Conservation (phyloP, 2,888 invertebrate species). For the Cremastinae sp. region DNA sequence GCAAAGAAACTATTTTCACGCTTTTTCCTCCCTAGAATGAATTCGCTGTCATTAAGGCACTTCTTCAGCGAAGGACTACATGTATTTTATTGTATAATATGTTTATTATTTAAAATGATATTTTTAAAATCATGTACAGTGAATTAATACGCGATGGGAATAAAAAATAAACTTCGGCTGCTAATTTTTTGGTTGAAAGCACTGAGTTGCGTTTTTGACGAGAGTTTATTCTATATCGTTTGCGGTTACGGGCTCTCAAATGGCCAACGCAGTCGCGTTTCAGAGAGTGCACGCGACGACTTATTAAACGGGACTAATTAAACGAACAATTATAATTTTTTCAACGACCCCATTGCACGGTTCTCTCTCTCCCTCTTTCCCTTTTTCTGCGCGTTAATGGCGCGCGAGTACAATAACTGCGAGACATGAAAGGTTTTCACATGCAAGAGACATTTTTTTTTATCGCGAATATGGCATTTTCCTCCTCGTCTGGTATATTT, state of each 20-base stretch:
- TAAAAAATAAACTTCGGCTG: background rate
- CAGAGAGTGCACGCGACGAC: constrained; percentile 25
- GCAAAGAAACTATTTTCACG: no score
- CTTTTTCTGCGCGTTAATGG: constrained; percentile 31
- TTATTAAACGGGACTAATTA: constrained; percentile 39
- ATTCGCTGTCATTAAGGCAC: no score
- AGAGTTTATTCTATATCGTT: constrained; percentile 4
- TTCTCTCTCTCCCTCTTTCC: background rate
- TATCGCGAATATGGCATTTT: constrained; percentile 8
- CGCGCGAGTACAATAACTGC: constrained; percentile 29
- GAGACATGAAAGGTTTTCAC: constrained; percentile 30
- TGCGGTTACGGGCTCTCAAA: background rate
- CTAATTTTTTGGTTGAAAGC: background rate
- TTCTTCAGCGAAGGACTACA: no score
- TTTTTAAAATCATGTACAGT: background rate
- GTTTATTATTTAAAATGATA: no score
- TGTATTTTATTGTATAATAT: no score
- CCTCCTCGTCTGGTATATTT: constrained; percentile 37
- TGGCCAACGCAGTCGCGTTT: background rate
- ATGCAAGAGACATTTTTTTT: constrained; percentile 10
- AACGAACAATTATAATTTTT: constrained; percentile 32
- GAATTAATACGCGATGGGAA: background rate
- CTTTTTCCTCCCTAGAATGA: no score
- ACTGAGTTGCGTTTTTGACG: background rate
- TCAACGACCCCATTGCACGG: constrained; percentile 15